These are phyloP conservation scores for Paralvinella palmiformis DNA, from an alignment of 1,140 invertebrate genomes.

Conservation along the genomic window DNA sequence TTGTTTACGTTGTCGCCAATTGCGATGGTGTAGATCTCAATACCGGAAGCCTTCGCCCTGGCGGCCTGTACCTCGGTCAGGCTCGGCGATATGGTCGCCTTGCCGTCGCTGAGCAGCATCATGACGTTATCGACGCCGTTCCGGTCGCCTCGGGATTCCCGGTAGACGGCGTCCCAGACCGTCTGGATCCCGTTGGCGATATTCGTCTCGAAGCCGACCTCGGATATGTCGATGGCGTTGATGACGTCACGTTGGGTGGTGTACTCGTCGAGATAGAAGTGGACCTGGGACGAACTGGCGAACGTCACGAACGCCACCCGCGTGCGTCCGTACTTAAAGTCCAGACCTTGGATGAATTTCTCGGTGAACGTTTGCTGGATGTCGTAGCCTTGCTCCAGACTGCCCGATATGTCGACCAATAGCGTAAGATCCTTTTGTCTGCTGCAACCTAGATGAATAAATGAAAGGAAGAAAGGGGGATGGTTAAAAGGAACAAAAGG, in stretches of 20 bases:
- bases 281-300: not conserved
- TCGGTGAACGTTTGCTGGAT: not conserved
- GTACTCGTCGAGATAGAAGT: slow-evolving; percentile 9
- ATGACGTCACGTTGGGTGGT: slow-evolving; percentile 3
- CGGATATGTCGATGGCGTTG: not conserved
- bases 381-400: not conserved
- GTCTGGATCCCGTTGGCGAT: not conserved
- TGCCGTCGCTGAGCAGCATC: slow-evolving; percentile 5
- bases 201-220: slow-evolving; percentile 8
- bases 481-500: no score
- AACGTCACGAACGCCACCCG: not conserved
- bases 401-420: slow-evolving; percentile 6
- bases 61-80: not conserved
- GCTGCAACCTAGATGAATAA: slow-evolving; percentile 3
- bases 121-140: not conserved
- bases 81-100: not conserved
- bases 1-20: not conserved
- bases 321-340: slow-evolving; percentile 11
- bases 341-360: not conserved
- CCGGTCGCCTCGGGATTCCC: not conserved
- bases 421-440: not conserved
- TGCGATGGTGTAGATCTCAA: slow-evolving; percentile 4
- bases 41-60: not conserved
- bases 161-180: not conserved
- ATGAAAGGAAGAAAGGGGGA: no score